Percentiles rank a stretch among this genome's conserved stretches.
phyloP scores from a whole-genome alignment of 2,888 invertebrate genomes.

The Ptilodon capucinus region DNA sequence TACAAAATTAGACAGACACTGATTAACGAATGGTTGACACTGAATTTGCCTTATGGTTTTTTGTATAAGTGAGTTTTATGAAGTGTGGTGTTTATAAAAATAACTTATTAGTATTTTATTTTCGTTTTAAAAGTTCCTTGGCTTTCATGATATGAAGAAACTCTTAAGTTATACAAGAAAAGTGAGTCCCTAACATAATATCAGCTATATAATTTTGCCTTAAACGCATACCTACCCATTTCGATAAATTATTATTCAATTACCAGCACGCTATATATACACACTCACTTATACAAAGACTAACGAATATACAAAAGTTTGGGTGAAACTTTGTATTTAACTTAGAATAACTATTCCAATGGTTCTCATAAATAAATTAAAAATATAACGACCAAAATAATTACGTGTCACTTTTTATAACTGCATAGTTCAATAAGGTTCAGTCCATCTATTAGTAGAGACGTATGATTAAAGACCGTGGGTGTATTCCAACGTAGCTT shows the following conservation, averaged over 20 bases:
- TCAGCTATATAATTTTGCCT: no score
- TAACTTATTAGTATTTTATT: no score
- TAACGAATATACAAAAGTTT: conserved; percentile 18
- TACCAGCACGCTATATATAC: not conserved
- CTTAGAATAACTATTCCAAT: conserved; percentile 12
- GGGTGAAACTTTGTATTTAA: conserved; percentile 15
- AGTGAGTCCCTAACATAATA: no score
- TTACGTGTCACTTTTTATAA: conserved; percentile 33
- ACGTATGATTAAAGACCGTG: not conserved
- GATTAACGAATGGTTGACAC: conserved; percentile 28
- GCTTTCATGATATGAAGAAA: no score
- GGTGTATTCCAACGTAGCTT: no score
- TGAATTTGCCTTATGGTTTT: conserved; percentile 47
- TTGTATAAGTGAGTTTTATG: conserved; percentile 38
- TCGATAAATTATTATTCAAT: no score
- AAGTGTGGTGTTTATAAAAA: conserved; percentile 6
- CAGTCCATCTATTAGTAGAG: not conserved
- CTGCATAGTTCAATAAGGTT: conserved; percentile 19
- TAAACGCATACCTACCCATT: no score
- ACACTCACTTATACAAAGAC: conserved; percentile 31
- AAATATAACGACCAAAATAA: conserved; percentile 33
- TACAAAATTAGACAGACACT: conserved; percentile 19
- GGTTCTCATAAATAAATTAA: conserved; percentile 24
- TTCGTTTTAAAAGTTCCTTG: no score
- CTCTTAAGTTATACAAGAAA: no score